Evolutionary conservation across 2,113 vertebrate genomes (phyloP).

Genomic region (Phycodurus eques): DNA sequence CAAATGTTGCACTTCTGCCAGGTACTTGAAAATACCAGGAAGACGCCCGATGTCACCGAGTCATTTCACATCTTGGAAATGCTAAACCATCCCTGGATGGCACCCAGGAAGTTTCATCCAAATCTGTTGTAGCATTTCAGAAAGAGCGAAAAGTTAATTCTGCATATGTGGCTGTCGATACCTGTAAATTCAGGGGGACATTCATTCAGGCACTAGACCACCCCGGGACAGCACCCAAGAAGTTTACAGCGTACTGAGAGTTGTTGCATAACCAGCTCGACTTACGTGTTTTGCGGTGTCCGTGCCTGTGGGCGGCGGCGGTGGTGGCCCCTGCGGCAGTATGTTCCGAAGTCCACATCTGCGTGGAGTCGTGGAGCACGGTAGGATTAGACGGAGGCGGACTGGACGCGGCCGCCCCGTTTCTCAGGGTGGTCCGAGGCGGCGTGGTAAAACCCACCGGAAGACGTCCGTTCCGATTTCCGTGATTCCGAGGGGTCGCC

Average conservation of each 20-base stretch:
- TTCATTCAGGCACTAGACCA: not conserved
- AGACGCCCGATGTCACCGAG: not conserved
- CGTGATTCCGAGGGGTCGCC: slow-evolving; percentile 68
- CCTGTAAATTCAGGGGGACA: not conserved
- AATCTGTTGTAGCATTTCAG: not conserved
- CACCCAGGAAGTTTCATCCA: not conserved
- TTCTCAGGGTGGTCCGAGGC: slow-evolving; percentile 39
- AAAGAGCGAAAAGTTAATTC: not conserved
- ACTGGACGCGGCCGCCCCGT: slow-evolving; percentile 56
- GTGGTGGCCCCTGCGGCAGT: slow-evolving; percentile 58
- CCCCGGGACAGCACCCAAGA: not conserved
- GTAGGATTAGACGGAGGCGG: slow-evolving; percentile 68
- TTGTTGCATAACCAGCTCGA: slow-evolving; percentile 14
- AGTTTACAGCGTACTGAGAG: not conserved
- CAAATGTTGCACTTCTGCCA: not conserved
- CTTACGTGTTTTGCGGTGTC: slow-evolving; percentile 76
- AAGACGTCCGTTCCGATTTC: slow-evolving; percentile 53
- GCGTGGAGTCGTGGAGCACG: slow-evolving; percentile 73
- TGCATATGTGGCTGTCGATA: not conserved
- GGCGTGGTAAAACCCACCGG: slow-evolving; percentile 44
- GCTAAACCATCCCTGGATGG: not conserved
- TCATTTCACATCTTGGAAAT: not conserved
- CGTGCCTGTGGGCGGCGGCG: slow-evolving; percentile 55
- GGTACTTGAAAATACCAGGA: not conserved
- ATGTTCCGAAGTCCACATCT: slow-evolving; percentile 68